Base-by-base conservation (phyloP, 2,888 invertebrate species). In the Patella ulyssiponensis region DNA sequence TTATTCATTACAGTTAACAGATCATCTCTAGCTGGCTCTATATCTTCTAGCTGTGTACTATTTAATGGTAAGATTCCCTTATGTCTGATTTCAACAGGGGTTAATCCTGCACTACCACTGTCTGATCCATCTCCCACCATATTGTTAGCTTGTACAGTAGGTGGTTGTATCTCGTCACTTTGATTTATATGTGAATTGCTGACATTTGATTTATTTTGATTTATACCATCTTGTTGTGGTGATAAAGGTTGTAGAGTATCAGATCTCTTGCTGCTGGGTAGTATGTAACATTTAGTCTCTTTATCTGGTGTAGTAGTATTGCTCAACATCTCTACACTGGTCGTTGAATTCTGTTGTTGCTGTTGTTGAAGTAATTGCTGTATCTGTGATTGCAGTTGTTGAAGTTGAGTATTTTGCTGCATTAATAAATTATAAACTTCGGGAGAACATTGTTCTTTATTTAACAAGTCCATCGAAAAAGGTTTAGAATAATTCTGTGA, bases 381-480 rank as follows among this genome's bases (percentile, higher is more conserved):
- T 44, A 91, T 87, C 81, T 91, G 91, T 33, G 87, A 85, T 76
- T 90, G 89, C 15, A 91, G 83, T 76, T 82, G 81, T 76, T 88
- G 86, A 56, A 91, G 83, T 80, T 91, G 90, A 58, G 85, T 81
- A 76, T 88, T 89, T 78, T 91, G 91, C 72, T 87, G 85, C 70
- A 86, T 74, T 12, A 91, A 81, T 7, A 89, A 79, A 77, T 88
- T 86, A 58, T 88, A 88, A 15, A 91, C 86, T 73, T 90, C 90
- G 20, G 86, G 85, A 12, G 89, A 88, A 58, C 88, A 86, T 69
- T 85, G 85, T 17, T 87, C 84, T 86, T 87, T 87, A 76, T 86
- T 86, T 69, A 88, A 80, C 4, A 44, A 70, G 12, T 71, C 58
- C 52, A 73, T 33, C 23, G 54, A 12, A 7, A 20, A 54, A 14